Evolutionary conservation across 2,888 invertebrate genomes (phyloP), one percentile per base, ranked within the genome.

Genomic region (Boloria selene): DNA sequence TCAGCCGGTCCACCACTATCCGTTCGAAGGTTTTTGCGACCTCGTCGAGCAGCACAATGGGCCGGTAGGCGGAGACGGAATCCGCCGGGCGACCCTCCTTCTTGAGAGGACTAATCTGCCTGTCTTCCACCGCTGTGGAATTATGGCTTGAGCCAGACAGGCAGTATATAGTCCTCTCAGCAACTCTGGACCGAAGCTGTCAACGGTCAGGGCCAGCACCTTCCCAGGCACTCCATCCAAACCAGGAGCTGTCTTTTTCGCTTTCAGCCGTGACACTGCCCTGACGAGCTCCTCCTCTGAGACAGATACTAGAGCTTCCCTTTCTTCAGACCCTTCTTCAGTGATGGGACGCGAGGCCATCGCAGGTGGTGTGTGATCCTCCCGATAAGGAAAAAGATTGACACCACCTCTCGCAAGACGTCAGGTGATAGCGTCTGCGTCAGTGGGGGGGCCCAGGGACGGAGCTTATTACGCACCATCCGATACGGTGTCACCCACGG

Each of bases 401-500:
- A 52, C 14, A 61, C 13, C 3, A 61, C 54, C 5, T 13, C 18
- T 7, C 22, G 14, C 13, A 60, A 16, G 26, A 38, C 16, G 7
- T 54, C 38, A 3, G 60, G 50, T 14, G 26, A 51, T 16, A 55
- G 44, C 13, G 22, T 61, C 49, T n/a, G 18, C 14, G 50, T 26
- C 13, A 55, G n/a, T 6, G 66, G 61, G 5, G 50, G 55, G 4
- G n/a, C 61, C 45, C 45, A 17, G 1, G 55, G 13, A 5, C 60
- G 58, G 26, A 70, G 63, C 38, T 72, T 72, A 3, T 55, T 38
- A 31, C 68, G 60, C n/a, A 70, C 62, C 44, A 13, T 16, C 22
- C 52, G 50, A 22, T 70, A 71, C n/a, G 66, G 69, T 31, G 59
- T 61, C n/a, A 69, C 71, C 64, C 64, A 68, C 22, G 71, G 65